Evolutionary conservation across 2,888 invertebrate genomes (phyloP).

Genomic region (Sphecodes monilicornis): DNA sequence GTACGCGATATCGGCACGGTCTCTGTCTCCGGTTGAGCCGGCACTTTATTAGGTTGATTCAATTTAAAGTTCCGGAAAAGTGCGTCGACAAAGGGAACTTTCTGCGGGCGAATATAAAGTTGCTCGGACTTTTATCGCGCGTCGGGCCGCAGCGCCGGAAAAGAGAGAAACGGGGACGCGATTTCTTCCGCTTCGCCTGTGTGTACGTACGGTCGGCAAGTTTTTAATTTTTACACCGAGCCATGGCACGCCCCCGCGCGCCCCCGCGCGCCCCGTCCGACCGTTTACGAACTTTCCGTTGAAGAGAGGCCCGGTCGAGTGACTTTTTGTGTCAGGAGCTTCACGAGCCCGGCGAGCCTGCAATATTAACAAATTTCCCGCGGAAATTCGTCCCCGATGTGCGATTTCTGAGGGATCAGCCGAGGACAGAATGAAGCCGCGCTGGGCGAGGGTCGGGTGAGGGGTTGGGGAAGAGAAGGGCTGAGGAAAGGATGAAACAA

Average conservation of each 20-base stretch:
- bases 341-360: constrained; percentile 61
- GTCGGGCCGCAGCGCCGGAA: not conserved
- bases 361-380: constrained; percentile 76
- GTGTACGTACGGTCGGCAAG: constrained; percentile 55
- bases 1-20: not conserved
- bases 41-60: constrained; percentile 75
- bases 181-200: constrained; percentile 43
- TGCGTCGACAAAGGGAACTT: constrained; percentile 56
- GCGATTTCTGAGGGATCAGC: constrained; percentile 71
- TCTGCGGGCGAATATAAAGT: constrained; percentile 50
- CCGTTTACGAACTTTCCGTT: constrained; percentile 56
- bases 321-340: constrained; percentile 66
- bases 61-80: constrained; percentile 75
- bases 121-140: constrained; percentile 41
- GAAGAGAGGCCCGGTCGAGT: constrained; percentile 26
- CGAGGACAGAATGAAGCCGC: constrained; percentile 34
- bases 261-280: not conserved
- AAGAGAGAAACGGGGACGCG: constrained; percentile 15
- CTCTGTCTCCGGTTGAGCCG: constrained; percentile 16
- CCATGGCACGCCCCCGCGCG: not conserved
- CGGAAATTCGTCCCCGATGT: constrained; percentile 73
- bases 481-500: constrained; percentile 22
- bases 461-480: not conserved
- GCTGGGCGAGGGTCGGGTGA: not conserved
- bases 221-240: constrained; percentile 73